Evolutionary conservation across 2,888 invertebrate species (phyloP).

Genomic region (Pimpla rufipes): DNA sequence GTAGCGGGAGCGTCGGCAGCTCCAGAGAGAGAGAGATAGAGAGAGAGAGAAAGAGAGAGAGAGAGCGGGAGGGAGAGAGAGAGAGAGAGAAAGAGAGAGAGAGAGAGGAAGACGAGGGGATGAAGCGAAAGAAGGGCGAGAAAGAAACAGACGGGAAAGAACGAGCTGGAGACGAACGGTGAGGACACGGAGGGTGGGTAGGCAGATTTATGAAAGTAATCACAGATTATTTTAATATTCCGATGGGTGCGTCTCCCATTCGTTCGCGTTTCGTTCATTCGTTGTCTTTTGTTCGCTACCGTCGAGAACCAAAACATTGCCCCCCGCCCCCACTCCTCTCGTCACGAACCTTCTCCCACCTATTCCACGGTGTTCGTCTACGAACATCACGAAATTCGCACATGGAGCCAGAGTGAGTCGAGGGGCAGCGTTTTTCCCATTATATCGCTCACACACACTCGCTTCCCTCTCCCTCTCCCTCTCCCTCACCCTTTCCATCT

Average conservation of each 20-base stretch:
- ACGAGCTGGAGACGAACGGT: conserved; percentile 65
- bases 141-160: conserved; percentile 55
- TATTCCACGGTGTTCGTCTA: conserved; percentile 8
- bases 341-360: background rate
- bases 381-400: conserved; percentile 49
- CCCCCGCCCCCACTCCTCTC: background rate
- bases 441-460: conserved; percentile 35
- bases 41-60: conserved; percentile 47
- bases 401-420: conserved; percentile 37
- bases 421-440: conserved; percentile 48
- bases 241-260: conserved; percentile 78
- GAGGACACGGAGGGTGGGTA: conserved; percentile 67
- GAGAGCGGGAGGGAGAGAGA: conserved; percentile 48
- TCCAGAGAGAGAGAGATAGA: conserved; percentile 40
- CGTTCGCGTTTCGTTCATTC: conserved; percentile 77
- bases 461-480: conserved; percentile 10
- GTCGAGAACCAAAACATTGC: conserved; percentile 16
- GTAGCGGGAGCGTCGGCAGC: conserved; percentile 34
- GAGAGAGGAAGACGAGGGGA: conserved; percentile 27
- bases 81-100: conserved; percentile 48
- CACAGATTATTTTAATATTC: conserved; percentile 84
- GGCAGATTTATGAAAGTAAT: conserved; percentile 84
- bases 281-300: conserved; percentile 77
- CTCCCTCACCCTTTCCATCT: conserved; percentile 16
- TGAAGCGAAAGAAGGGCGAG: conserved; percentile 57